Base-by-base conservation (phyloP, 2,113 vertebrate species). In the Neogale vison region DNA sequence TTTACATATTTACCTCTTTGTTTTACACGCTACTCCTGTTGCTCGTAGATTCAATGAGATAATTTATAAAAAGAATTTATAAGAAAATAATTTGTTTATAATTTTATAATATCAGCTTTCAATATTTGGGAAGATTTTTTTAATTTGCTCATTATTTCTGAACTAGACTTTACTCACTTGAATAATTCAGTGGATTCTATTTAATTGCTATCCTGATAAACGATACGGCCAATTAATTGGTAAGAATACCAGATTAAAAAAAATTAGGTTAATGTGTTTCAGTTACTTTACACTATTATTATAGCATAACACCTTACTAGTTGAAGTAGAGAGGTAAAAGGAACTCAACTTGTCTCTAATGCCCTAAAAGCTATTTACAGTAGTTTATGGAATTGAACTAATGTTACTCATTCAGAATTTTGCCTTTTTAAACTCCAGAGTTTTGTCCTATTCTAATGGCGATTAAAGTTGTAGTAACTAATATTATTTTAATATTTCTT, bases 191-290 rank as follows among this genome's bases (percentile, higher is more conserved):
- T 26, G 65, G 84, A 76, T 97, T 94, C 39, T 93, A 45, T 95
- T 97, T 96, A 96, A 97, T 90, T 95, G 92, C 55, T n/a, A 79
- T 65, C 90, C 77, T 97, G 97, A 94, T 92, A 92, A 97, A 95
- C 83, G 77, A 39, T 39, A 69, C 71, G 86, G 93, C 82, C 82
- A 94, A 61, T 95, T 92, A 97, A 89, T 87, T 96, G 67, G 55
- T 11, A 90, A 96, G 88, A 94, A 13, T 69, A 29, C 39, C 79
- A 92, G 65, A 84, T 90, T 77, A 55, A 79, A 93, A 97, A 86
- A 63, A 96, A 92, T 83, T 85, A 85, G 34, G 94, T 95, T 94
- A 97, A 89, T 74, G 55, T 50, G 94, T 94, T 97, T 83, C 55
- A 81, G 65, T 97, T 96, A 65, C 20, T 86, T 77, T 82, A 81